Evolutionary conservation across 2,113 vertebrate genomes (phyloP), one percentile per base, ranked within the genome.

Genomic region (Gymnogyps californianus): DNA sequence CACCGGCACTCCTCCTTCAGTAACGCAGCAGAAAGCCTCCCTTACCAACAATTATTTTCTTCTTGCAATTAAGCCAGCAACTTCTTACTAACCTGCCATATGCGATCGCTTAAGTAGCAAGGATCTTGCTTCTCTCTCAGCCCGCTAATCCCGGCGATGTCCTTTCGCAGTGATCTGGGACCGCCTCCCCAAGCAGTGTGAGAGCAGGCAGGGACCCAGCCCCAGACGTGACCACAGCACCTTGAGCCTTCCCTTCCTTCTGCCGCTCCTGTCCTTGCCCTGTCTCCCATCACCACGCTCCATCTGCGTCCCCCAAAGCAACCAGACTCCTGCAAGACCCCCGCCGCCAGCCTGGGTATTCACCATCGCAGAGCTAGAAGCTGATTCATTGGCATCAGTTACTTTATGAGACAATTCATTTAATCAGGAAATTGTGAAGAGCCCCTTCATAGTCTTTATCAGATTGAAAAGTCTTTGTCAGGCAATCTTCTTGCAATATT

Each of bases 141-240:
- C 52, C 29, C 1, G 1, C 49, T 62, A 57, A 26, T 58, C 32
- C 57, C 1, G 1, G 22, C 1, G 2, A 36, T 0, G 4, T 66
- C 76, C 71, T 69, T 58, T 83, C 2, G 0, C 89, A 36, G 49
- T 29, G 59, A 67, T 14, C 61, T 2, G 1, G 31, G 32, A 49
- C 29, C 26, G 32, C 25, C 10, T 40, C 21, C 61, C n/a, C 31
- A 34, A 16, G 47, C 64, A 52, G 31, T 4, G 51, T 28, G 28
- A 51, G 26, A 65, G 28, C 1, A 0, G 65, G 55, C 31, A 40
- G 15, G 22, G 28, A 51, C 32, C 5, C 42, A 54, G 32, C 20
- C 34, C 11, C 57, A 42, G 38, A 40, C 2, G 7, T 0, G 10
- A 20, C 10, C 0, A 2, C 26, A 25, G 40, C 83, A 26, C 62